Percentiles rank a stretch among this genome's conserved stretches.
These are phyloP conservation scores for Lontra canadensis DNA, from an alignment of 2,113 vertebrate genomes.

Conservation along the genomic window DNA sequence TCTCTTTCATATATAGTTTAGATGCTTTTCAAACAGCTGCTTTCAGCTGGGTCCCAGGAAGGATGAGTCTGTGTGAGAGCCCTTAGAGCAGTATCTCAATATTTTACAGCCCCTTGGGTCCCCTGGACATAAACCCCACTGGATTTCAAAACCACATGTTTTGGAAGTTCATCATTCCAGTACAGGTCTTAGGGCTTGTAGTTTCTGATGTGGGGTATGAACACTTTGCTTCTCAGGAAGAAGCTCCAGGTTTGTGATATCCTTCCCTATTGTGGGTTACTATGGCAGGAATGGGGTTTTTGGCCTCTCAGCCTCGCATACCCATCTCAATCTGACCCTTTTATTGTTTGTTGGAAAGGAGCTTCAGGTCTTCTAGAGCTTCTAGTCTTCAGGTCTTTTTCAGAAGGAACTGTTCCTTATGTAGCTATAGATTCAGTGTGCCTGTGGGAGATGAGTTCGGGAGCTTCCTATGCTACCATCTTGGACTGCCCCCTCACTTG, in stretches of 20 bases:
- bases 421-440: neutral
- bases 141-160: neutral
- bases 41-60: neutral
- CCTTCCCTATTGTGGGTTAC: neutral
- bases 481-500: neutral
- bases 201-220: neutral
- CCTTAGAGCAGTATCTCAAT: neutral
- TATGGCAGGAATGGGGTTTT: neutral
- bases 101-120: neutral
- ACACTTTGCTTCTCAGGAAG: too few species aligned
- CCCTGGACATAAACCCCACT: neutral
- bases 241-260: neutral
- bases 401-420: neutral
- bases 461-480: neutral
- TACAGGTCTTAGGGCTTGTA: neutral
- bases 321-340: neutral
- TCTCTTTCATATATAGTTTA: neutral
- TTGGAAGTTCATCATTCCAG: neutral
- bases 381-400: neutral
- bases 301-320: neutral
- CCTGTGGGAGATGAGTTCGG: neutral
- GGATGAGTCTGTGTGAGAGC: neutral
- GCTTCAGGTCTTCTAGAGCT: neutral
- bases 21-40: neutral
- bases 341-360: neutral